Base-by-base conservation (phyloP, 2,113 vertebrate genomes). In the Strix uralensis region DNA sequence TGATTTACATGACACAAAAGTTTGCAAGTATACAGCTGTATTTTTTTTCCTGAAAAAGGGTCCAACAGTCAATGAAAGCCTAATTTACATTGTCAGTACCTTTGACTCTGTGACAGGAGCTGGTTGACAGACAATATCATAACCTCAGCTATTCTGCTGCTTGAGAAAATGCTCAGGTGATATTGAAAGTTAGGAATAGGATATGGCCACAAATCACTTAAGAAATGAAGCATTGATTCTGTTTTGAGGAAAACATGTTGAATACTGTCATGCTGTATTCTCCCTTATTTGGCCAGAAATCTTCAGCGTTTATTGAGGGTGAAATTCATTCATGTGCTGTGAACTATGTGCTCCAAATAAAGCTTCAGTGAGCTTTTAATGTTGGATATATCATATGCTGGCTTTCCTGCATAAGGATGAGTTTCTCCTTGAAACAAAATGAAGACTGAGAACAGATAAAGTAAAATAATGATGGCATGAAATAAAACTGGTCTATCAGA, bases 311-410 rank as follows among this genome's bases (percentile, higher is more conserved):
- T 83, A 86, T 59, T 49, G 81, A 80, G 49, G 23, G 54, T 81
- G 77, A 95, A 96, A 94, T 73, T 88, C 66, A 87, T 86, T 62
- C 5, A 0, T 51, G 73, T 89, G 57, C 85, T 58, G 44, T 5
- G 16, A 91, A 66, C 54, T 82, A 5, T 70, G 46, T 0, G 7
- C 58, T 81, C 74, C 42, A 54, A 85, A 92, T 63, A 82, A 84
- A 91, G 54, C 83, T 77, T 89, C 71, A 71, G 85, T 12, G n/a
- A 72, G 54, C 70, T 92, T 94, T 82, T 87, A 95, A 77, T 80
- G 62, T 11, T 90, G 81, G 30, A 1, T 82, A 38, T 91, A 69
- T 92, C 27, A 15, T 61, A 47, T 27, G 12, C 62, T 77, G 86
- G 3, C 40, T 73, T 89, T 65, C 62, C 84, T 54, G 58, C 51